Base-by-base conservation (phyloP, 2,113 vertebrate genomes). In the Trematocara macrostoma region DNA sequence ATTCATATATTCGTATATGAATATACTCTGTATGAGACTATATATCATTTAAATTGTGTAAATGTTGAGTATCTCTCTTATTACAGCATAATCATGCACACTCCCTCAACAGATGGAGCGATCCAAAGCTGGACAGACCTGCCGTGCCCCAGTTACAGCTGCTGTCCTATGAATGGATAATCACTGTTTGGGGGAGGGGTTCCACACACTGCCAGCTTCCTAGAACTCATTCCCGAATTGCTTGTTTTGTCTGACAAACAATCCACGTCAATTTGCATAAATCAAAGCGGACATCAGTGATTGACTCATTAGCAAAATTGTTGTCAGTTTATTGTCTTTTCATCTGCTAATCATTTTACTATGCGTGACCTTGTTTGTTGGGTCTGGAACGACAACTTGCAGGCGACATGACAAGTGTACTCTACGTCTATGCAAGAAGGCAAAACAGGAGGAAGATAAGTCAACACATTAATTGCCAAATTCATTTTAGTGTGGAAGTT, bases 381-480 rank as follows among this genome's bases (percentile, higher is more conserved):
- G 15, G 55, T 82, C 76, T 87, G 64, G 42, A 88, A 78, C 12
- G 15, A 74, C 83, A 74, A 53, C 84, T 76, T 84, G 31, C 53
- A 51, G 59, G 47, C 79, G 14, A 71, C 83, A 49, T 38, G 16
- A 61, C 35, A 45, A 18, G 23, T 31, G 23, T 8, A 31, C 9
- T 1, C 9, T 47, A 18, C 23, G 4, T 74, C 69, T 47, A 4
- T 5, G 16, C 16, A n/a, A 12, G 83, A 82, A 69, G 78, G 42
- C 69, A 83, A 69, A 83, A 82, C 26, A 82, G 79, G 34, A 81
- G 3, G 42, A 35, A 67, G 47, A 89, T 84, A 83, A 78, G 79
- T 87, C 89, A 84, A 86, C 79, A 86, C 34, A 26, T 29, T 55
- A 69, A 85, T 64, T 49, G 59, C 85, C 93, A 86, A 67, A 91